Evolutionary conservation across 37 sponge, comb jelly and placozoan genomes (phyloP).

Genomic region (Spongilla lacustris): DNA sequence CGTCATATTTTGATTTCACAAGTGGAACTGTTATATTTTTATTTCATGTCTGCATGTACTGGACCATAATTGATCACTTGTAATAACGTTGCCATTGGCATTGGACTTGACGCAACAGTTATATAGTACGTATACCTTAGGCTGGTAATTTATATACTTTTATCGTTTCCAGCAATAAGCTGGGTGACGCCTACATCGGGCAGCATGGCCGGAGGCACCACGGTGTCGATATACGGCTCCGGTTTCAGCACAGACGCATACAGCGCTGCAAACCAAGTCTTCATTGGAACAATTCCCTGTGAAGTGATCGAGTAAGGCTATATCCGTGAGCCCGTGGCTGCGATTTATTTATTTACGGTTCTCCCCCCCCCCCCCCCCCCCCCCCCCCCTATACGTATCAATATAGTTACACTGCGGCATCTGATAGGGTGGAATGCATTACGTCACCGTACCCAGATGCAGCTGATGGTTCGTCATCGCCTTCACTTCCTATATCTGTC

Average conservation of each 20-base stretch:
- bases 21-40: too few relatives aligned
- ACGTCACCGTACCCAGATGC: constrained; percentile 50
- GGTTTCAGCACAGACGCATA: constrained; percentile 68
- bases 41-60: too few relatives aligned
- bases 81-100: too few relatives aligned
- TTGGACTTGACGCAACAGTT: too few relatives aligned
- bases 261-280: constrained; percentile 34
- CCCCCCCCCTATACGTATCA: not conserved
- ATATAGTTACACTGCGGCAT: constrained; percentile 25
- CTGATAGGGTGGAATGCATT: constrained; percentile 24
- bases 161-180: constrained; percentile 15
- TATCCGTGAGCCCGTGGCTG: too few relatives aligned
- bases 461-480: constrained; percentile 18
- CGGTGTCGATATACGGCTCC: constrained; percentile 46
- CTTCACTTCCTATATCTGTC: not conserved
- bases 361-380: not conserved
- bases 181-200: constrained; percentile 44
- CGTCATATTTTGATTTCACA: too few relatives aligned
- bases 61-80: too few relatives aligned
- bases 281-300: constrained; percentile 56
- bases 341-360: too few relatives aligned
- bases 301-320: constrained; percentile 45
- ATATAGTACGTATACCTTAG: too few relatives aligned
- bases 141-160: too few relatives aligned
- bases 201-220: constrained; percentile 72